A percentile compares a stretch with the other conserved stretches of the same genome.
Evolutionary conservation across 2,113 vertebrate genomes (phyloP).

Genomic region (Sphyrna mokarran): DNA sequence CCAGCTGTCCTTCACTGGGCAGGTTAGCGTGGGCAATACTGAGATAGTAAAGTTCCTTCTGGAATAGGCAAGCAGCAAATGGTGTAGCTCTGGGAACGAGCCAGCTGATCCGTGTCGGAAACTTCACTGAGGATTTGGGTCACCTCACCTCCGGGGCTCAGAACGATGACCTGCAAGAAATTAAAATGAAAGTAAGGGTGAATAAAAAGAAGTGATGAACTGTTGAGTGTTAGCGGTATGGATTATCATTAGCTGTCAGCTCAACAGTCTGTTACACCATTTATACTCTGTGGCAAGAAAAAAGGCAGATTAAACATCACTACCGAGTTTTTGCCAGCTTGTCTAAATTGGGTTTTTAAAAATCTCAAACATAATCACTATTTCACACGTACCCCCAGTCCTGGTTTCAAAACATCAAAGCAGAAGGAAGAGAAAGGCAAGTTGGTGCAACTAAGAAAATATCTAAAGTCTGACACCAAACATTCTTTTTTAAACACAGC

Average conservation of each 20-base stretch:
- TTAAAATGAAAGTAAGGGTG: background rate
- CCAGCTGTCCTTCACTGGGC: slow-evolving; percentile 23
- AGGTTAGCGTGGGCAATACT: background rate
- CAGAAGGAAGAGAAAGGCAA: background rate
- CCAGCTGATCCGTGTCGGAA: background rate
- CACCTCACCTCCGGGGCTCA: background rate
- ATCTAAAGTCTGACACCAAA: background rate
- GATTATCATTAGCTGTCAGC: no score
- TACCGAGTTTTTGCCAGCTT: background rate
- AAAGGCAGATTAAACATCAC: background rate
- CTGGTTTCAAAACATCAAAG: slow-evolving; percentile 33
- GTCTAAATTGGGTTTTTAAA: background rate
- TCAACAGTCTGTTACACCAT: no score
- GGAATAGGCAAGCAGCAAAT: background rate
- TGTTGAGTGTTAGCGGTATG: background rate
- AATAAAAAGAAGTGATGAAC: background rate
- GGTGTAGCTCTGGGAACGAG: background rate
- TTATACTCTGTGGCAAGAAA: background rate
- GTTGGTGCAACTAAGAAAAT: background rate
- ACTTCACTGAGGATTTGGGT: background rate
- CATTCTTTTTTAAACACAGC: background rate
- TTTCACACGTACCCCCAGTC: no score
- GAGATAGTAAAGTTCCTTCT: background rate
- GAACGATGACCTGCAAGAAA: background rate
- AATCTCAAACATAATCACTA: background rate